These are phyloP conservation scores for Lordiphosa fenestrarum DNA, from an alignment of 2,888 invertebrate genomes.

Conservation along the genomic window DNA sequence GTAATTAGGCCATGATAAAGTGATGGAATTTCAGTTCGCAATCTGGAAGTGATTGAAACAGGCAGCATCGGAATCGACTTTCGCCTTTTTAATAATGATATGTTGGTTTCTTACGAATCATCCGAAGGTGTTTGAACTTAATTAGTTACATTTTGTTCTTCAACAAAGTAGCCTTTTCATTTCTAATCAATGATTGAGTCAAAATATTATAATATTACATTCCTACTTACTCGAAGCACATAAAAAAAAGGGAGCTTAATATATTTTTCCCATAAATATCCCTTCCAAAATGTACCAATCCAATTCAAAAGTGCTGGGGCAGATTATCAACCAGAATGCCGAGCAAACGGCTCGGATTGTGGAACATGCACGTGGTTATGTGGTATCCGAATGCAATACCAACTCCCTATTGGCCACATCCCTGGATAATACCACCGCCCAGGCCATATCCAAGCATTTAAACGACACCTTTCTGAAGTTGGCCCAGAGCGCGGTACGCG, in stretches of 20 bases:
- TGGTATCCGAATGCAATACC: conserved; percentile 21
- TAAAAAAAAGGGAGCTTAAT: neutral
- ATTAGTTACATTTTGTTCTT: neutral
- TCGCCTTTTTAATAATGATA: too few relatives aligned
- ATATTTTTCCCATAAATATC: conserved; percentile 2
- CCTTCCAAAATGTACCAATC: conserved; percentile 5
- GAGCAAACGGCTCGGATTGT: conserved; percentile 26
- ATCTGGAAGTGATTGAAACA: too few relatives aligned
- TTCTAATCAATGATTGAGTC: too few relatives aligned
- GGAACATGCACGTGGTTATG: conserved; percentile 26
- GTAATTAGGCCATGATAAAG: too few relatives aligned
- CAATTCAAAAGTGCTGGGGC: conserved; percentile 16
- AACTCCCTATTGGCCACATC: conserved; percentile 27
- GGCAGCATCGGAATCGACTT: too few relatives aligned
- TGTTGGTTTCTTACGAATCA: too few relatives aligned
- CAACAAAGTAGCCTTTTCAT: conserved; percentile 12
- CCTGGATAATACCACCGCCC: conserved; percentile 33
- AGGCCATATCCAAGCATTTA: conserved; percentile 25
- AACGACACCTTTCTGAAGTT: conserved; percentile 22
- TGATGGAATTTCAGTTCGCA: too few relatives aligned
- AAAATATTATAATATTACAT: too few relatives aligned
- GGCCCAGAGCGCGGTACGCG: conserved; percentile 31
- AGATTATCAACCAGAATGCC: conserved; percentile 17
- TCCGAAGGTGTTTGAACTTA: too few relatives aligned
- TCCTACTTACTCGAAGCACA: too few relatives aligned